Base-by-base conservation (phyloP, 1,140 invertebrate species). In the Orchesella cincta region DNA sequence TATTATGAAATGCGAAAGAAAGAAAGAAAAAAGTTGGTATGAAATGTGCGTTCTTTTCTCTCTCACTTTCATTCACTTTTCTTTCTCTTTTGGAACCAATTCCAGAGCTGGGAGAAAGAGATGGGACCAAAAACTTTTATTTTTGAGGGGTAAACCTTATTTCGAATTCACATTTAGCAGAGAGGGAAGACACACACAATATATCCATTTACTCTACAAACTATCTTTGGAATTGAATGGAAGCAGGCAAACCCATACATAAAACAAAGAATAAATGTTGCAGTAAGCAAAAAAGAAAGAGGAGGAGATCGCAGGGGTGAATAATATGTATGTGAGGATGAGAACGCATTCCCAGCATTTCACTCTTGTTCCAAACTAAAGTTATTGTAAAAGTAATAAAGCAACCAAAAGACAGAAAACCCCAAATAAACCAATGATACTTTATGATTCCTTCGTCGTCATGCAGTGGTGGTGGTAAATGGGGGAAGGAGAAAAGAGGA, bases 321-420 rank as follows among this genome's bases (percentile, higher is more conserved):
- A 57, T 57, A 57, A 18, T 57, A n/a, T n/a, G n/a, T n/a, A n/a
- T n/a, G n/a, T n/a, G n/a, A n/a, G n/a, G n/a, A n/a, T n/a, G n/a
- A n/a, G n/a, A n/a, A n/a, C n/a, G n/a, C n/a, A n/a, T n/a, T n/a
- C n/a, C n/a, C n/a, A 5, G 54, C 29, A 29, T 5, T 67, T 12
- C 62, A 67, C 62, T 67, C n/a, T 67, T n/a, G n/a, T n/a, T n/a
- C n/a, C n/a, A n/a, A n/a, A n/a, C 31, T n/a, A 57, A 46, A 57
- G 52, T n/a, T n/a, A n/a, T 57, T 57, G 14, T 26, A 67, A 67
- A 67, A 67, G 62, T 33, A 67, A 67, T 67, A 67, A 67, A 67
- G 31, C 31, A 67, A 31, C 62, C 12, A 67, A 31, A 33, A 67
- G 62, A 67, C 62, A 33, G 26, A 67, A 33, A 67, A 67, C 29